These are phyloP conservation scores for Corythornis madagascariensis DNA, from an alignment of 2,113 vertebrate genomes.

Conservation along the genomic window DNA sequence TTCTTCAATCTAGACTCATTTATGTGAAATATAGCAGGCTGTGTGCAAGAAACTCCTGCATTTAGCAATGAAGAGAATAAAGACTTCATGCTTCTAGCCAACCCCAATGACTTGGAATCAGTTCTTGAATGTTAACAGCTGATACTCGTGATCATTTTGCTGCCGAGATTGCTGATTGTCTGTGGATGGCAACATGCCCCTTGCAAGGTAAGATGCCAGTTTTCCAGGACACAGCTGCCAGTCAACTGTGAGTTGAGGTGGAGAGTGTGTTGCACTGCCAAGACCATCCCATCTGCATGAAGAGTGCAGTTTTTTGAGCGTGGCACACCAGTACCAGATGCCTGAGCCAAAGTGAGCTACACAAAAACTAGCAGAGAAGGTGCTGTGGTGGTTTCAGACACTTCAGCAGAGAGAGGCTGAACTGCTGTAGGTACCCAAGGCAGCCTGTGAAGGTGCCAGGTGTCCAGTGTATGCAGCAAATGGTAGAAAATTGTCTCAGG, in stretches of 20 bases:
- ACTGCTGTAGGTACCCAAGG: not conserved
- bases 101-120: not conserved
- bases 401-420: not conserved
- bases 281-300: constrained; percentile 3
- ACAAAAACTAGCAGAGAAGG: not conserved
- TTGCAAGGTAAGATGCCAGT: constrained; percentile 44
- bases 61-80: constrained; percentile 17
- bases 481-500: not conserved
- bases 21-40: not conserved
- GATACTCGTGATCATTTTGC: constrained; percentile 50
- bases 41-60: not conserved
- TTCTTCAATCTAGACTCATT: not conserved
- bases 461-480: not conserved
- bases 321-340: not conserved
- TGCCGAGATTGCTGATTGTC: constrained; percentile 5
- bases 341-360: constrained; percentile 30
- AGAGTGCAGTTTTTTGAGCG: constrained; percentile 22
- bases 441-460: not conserved
- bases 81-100: constrained; percentile 36
- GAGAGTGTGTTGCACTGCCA: not conserved
- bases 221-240: constrained; percentile 57
- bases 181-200: constrained; percentile 39
- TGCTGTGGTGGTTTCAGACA: not conserved
- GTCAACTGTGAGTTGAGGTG: constrained; percentile 39
- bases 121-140: constrained; percentile 30